A percentile compares a stretch with the other conserved stretches of the same genome.
Conservation (phyloP, 2,113 vertebrate species). For the Thinocorus orbignyianus region DNA sequence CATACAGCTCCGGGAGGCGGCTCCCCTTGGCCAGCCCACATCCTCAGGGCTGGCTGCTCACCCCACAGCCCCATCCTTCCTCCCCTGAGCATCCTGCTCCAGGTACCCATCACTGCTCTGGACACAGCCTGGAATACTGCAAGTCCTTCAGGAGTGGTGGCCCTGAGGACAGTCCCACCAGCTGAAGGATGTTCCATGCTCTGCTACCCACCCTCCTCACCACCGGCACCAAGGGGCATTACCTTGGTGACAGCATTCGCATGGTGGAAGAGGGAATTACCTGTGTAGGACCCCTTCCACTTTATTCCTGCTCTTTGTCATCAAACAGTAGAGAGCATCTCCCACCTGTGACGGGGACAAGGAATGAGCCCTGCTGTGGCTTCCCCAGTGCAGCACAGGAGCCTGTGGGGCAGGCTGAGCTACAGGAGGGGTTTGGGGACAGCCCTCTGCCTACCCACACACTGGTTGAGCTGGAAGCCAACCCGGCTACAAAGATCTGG, state of each 20-base stretch:
- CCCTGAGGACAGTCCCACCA: neutral
- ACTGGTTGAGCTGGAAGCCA: neutral
- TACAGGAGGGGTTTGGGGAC: neutral
- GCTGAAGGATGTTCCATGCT: neutral
- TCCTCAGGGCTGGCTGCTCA: neutral
- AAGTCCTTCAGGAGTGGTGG: accelerated
- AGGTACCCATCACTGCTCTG: neutral
- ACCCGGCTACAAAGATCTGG: neutral
- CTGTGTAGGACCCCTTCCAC: neutral
- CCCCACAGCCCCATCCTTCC: neutral
- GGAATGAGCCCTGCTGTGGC: neutral
- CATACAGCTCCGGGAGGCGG: accelerated
- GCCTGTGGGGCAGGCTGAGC: neutral
- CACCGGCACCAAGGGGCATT: accelerated
- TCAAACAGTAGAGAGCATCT: neutral
- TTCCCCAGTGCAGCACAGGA: accelerated
- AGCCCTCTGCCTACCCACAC: accelerated
- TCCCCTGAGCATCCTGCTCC: neutral
- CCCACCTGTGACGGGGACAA: neutral
- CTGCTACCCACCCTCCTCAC: neutral
- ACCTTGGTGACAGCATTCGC: neutral
- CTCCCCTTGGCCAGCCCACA: neutral
- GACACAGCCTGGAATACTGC: neutral
- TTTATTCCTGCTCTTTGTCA: neutral
- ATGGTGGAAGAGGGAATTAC: neutral